Evolutionary conservation across 2,888 invertebrate species (phyloP).

Genomic region (Leptinotarsa tumamoca): DNA sequence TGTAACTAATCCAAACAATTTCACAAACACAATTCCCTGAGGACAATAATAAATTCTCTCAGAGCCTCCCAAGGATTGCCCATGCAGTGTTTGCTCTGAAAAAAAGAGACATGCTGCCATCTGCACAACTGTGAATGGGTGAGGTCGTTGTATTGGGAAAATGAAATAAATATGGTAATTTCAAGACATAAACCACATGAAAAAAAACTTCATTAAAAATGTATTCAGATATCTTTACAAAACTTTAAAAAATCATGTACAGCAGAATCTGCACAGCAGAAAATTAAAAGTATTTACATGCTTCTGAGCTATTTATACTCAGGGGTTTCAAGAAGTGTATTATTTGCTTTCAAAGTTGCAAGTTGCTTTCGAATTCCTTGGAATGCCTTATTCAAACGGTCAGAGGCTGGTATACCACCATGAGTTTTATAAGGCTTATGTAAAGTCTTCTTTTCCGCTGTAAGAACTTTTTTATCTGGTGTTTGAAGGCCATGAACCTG

Average conservation of each 20-base stretch:
- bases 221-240: constrained; percentile 11
- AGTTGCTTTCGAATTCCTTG: constrained; percentile 27
- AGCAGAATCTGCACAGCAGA: constrained; percentile 31
- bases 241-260: constrained; percentile 18
- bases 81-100: too few relatives aligned
- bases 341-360: neutral
- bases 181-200: constrained; percentile 70
- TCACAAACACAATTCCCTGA: too few relatives aligned
- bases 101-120: too few relatives aligned
- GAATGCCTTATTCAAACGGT: constrained; percentile 51
- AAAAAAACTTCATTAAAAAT: constrained; percentile 49
- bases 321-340: neutral
- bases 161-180: neutral
- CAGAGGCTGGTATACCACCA: constrained; percentile 55
- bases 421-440: constrained; percentile 50
- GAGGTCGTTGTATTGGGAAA: too few relatives aligned
- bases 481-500: constrained; percentile 57
- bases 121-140: too few relatives aligned
- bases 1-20: too few relatives aligned
- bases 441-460: constrained; percentile 42
- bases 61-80: too few relatives aligned
- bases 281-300: constrained; percentile 31
- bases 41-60: too few relatives aligned
- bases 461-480: constrained; percentile 56
- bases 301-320: neutral